Percentiles rank a stretch among this genome's conserved stretches.
These are phyloP conservation scores for Anabacerthia variegaticeps DNA, from an alignment of 2,797 vertebrate genomes.

Conservation along the genomic window DNA sequence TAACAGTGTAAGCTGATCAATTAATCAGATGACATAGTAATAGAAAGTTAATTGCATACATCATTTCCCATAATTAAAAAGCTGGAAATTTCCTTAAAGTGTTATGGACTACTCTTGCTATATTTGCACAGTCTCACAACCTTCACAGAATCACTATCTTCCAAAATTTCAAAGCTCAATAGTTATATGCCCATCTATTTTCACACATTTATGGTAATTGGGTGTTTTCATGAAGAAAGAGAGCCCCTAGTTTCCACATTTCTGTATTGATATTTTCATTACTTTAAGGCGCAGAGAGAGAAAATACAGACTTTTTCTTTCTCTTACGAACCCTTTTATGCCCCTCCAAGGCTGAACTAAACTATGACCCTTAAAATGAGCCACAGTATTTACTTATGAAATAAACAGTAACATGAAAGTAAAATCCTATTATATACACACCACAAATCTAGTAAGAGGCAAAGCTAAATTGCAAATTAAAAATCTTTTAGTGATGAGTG, in stretches of 20 bases:
- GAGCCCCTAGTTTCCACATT: neutral
- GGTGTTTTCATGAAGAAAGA: neutral
- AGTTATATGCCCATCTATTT: neutral
- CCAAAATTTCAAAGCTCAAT: neutral
- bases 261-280: neutral
- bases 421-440: neutral
- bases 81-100: neutral
- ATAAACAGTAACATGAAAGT: neutral
- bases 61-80: neutral
- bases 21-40: neutral
- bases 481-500: neutral
- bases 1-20: neutral
- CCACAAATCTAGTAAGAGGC: neutral
- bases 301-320: neutral
- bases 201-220: neutral
- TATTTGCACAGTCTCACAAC: neutral
- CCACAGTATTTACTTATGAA: neutral
- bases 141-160: neutral
- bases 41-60: neutral
- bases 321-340: neutral
- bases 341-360: neutral
- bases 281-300: neutral
- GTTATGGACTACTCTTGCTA: neutral
- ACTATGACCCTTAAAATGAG: neutral
- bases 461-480: neutral